phyloP scores from a whole-genome alignment of 2,113 vertebrate genomes.

The human region GRCh38 chr2:212148001-212148500 shows the following conservation, averaged over 20 bases:
- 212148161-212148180: neutral
- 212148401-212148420: slow-evolving; percentile 4
- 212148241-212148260: neutral
- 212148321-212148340: too few relatives aligned
- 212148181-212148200: neutral
- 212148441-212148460: neutral
- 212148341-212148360: too few relatives aligned
- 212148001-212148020: neutral
- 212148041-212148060: neutral
- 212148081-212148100: neutral
- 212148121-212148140: slow-evolving; percentile 45
- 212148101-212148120: slow-evolving; percentile 45
- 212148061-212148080: neutral
- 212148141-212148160: neutral
- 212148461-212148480: neutral
- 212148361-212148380: neutral
- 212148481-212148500: neutral
- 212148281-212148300: neutral
- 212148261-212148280: neutral
- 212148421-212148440: neutral
- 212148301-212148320: rapidly evolving
- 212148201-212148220: neutral
- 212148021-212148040: neutral
- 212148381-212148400: neutral
- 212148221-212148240: neutral